These are phyloP conservation scores for Otis tarda DNA, from an alignment of 2,113 vertebrate genomes.

Conservation along the genomic window DNA sequence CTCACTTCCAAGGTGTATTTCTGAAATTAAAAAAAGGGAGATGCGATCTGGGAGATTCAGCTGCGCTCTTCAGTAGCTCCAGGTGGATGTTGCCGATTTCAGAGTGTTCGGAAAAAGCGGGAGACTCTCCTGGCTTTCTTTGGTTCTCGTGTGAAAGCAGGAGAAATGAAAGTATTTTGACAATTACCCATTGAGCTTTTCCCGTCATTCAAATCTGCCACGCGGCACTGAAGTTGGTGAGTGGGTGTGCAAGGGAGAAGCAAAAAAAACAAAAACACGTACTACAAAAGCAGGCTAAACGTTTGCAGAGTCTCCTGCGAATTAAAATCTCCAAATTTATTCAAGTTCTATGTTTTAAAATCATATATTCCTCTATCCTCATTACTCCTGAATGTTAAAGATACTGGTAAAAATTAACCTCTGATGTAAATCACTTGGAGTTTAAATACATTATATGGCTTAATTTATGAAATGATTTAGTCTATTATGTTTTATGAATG, in stretches of 20 bases:
- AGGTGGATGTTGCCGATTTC: constrained; percentile 28
- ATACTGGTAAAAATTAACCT: not conserved
- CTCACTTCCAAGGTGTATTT: constrained; percentile 17
- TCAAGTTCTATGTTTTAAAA: not conserved
- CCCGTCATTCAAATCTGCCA: constrained; percentile 53
- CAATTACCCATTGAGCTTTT: constrained; percentile 67
- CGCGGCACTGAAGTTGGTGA: constrained; percentile 12
- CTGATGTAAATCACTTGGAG: not conserved
- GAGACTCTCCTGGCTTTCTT: constrained; percentile 25
- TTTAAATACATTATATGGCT: not conserved
- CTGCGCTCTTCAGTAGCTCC: not conserved
- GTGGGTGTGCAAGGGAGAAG: constrained; percentile 63
- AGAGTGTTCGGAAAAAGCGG: not conserved
- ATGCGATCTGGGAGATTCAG: not conserved
- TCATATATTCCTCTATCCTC: not conserved
- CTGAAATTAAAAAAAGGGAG: not conserved
- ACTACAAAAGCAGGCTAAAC: constrained; percentile 26
- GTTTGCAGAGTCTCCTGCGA: not conserved
- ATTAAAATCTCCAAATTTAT: not conserved
- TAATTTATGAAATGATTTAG: not conserved
- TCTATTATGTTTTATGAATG: not conserved
- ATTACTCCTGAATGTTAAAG: not conserved
- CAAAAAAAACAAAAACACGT: constrained; percentile 20
- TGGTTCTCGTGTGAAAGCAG: constrained; percentile 34
- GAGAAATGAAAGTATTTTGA: constrained; percentile 41